Conservation (phyloP, 2,113 vertebrate genomes). For the Rhabdornis inornatus region DNA sequence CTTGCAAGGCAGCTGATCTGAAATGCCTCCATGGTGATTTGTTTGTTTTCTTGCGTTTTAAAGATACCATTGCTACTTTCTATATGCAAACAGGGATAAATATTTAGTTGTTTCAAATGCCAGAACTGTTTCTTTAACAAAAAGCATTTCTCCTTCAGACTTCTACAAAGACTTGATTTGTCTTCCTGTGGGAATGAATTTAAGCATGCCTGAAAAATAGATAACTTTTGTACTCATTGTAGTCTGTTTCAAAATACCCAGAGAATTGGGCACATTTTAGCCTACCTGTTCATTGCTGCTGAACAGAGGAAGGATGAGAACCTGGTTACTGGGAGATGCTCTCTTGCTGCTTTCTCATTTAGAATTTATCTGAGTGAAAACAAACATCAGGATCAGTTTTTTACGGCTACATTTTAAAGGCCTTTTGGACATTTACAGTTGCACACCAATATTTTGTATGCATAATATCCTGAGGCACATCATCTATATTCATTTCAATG, state of each 20-base stretch:
- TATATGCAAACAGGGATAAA: not conserved
- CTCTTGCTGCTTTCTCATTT: not conserved
- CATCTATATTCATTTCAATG: not conserved
- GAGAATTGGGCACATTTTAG: not conserved
- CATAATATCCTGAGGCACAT: not conserved
- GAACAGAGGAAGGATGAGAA: not conserved
- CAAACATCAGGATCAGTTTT: not conserved
- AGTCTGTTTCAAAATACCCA: not conserved
- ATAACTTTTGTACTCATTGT: not conserved
- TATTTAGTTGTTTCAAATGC: not conserved
- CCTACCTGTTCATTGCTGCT: not conserved
- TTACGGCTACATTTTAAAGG: not conserved
- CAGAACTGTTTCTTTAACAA: not conserved
- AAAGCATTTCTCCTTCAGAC: not conserved
- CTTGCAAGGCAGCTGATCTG: not conserved
- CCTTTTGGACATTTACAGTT: not conserved
- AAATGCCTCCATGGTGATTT: not conserved
- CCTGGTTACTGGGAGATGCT: not conserved
- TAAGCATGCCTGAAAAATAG: not conserved
- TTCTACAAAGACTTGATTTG: not conserved
- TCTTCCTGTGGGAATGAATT: not conserved
- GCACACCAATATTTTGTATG: not conserved
- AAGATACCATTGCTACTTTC: not conserved
- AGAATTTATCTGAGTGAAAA: not conserved
- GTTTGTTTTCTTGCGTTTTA: not conserved